Evolutionary conservation across 2,888 invertebrate genomes (phyloP), one percentile per base, ranked within the genome.

Genomic region (Boloria selene): DNA sequence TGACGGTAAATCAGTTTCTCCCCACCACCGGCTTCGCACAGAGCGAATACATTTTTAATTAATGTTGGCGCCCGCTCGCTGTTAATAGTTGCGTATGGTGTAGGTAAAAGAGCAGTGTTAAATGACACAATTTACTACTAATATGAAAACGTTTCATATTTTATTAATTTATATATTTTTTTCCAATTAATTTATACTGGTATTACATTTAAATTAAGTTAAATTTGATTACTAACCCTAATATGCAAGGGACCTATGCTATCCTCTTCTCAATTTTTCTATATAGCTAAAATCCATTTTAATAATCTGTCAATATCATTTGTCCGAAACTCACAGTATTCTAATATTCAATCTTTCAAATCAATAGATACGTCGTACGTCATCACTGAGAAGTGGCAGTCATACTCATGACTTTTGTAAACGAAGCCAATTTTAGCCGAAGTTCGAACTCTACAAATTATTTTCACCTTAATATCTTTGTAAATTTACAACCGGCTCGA

Each of bases 391-490:
- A 66, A 68, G 61, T 64, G 63, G 68, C 73, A 66, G 66, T 60
- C 70, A 63, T 69, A 56, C 31, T 67, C 72, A 76, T 79, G 83
- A 77, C 74, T 77, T 75, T 77, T 64, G 61, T 77, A 83, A 85
- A 85, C 78, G 82, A 85, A 82, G 82, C 76, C 83, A 85, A 85
- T 85, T 75, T 70, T 68, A 49, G 63, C 51, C 61, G 55, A 56
- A 65, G 68, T 58, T 62, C 54, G 56, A 63, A 62, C 55, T 44
- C 45, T 67, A 50, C 42, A 59, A 71, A 67, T 71, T 66, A 65
- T 68, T 69, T 68, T 58, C 62, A 58, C 61, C 61, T 70, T 54
- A 65, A 63, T 42, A 67, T 67, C 64, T 67, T 54, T 53, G 44
- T 17, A 56, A 65, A 53, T 65, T 68, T 59, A 61, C 49, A 55